phyloP scores from a whole-genome alignment of 2,888 invertebrate genomes.

The Labia minor region DNA sequence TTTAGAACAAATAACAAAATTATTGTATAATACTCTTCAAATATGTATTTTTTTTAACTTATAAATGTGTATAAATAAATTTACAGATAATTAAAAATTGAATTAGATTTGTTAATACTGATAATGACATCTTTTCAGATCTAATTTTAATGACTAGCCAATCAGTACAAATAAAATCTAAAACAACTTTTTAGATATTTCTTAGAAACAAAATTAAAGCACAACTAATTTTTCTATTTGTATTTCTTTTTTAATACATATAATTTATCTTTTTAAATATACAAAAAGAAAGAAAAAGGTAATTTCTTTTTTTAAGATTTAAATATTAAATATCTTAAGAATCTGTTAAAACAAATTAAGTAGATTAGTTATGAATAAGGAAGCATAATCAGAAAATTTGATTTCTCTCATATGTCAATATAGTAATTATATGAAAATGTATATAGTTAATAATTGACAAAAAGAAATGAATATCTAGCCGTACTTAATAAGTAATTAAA shows the following conservation, averaged over 20 bases:
- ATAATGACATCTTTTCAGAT: conserved; percentile 13
- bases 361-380: too few relatives aligned
- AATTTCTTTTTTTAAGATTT: too few relatives aligned
- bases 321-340: conserved; percentile 2
- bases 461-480: not conserved
- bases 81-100: not conserved
- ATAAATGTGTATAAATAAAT: too few relatives aligned
- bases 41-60: too few relatives aligned
- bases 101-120: not conserved
- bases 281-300: too few relatives aligned
- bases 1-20: too few relatives aligned
- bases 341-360: not conserved
- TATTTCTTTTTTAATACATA: too few relatives aligned
- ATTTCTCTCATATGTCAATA: not conserved
- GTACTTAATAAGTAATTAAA: not conserved
- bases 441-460: not conserved
- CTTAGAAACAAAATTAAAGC: too few relatives aligned
- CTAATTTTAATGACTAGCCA: conserved; percentile 9
- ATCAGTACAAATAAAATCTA: not conserved
- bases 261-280: not conserved
- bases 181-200: not conserved
- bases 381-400: not conserved
- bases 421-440: too few relatives aligned
- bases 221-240: too few relatives aligned
- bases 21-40: too few relatives aligned